A percentile compares a stretch with the other conserved stretches of the same genome.
These are phyloP conservation scores for Parnassius mnemosyne DNA, from an alignment of 2,888 invertebrate species.

Conservation along the genomic window DNA sequence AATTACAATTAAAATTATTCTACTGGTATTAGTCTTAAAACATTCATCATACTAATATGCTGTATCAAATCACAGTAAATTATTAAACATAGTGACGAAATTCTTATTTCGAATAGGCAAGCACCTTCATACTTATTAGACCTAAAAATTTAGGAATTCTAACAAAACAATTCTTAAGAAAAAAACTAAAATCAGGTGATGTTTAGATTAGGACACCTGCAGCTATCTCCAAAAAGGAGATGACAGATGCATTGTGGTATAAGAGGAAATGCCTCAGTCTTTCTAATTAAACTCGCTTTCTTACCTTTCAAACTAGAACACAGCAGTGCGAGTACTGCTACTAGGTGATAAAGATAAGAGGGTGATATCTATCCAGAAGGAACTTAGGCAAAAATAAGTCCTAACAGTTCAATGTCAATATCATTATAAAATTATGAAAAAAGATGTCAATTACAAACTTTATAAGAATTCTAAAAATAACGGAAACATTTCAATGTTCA, in stretches of 20 bases:
- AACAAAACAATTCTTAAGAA: neutral
- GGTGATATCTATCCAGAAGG: no score
- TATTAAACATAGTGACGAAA: conserved; percentile 34
- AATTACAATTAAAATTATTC: conserved; percentile 16
- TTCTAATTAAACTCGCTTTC: no score
- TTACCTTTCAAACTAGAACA: no score
- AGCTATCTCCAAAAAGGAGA: no score
- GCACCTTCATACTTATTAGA: neutral
- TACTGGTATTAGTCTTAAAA: conserved; percentile 9
- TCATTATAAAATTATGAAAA: no score
- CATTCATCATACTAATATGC: conserved; percentile 14
- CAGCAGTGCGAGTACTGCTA: no score
- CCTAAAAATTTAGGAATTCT: neutral
- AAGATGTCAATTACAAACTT: conserved; percentile 6
- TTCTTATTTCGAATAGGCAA: conserved; percentile 11
- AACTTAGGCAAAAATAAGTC: no score
- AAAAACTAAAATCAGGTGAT: neutral
- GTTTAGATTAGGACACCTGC: no score
- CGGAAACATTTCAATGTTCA: conserved; percentile 6
- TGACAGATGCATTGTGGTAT: no score
- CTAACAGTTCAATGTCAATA: no score
- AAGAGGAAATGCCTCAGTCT: no score
- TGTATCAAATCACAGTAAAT: conserved; percentile 70
- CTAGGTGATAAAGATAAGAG: no score
- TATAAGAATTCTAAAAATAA: conserved; percentile 1